Evolutionary conservation across 2,888 invertebrate species (phyloP), one percentile per base, ranked within the genome.

Genomic region (Tetrapedia diversipes): DNA sequence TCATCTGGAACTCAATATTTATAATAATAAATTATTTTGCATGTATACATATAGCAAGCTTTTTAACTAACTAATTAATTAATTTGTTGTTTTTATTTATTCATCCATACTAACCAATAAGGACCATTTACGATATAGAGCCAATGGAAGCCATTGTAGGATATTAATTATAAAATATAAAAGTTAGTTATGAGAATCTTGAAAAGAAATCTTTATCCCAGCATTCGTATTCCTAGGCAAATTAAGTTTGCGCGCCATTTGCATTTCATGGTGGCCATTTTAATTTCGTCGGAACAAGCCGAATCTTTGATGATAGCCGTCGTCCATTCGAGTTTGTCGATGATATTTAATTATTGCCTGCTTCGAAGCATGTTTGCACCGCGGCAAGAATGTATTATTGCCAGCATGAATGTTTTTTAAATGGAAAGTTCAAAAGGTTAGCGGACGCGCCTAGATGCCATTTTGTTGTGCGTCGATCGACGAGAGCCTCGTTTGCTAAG

Each of bases 401-500:
- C 27, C 34, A n/a, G 11, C 27, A 34, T 34, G 43, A 29, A 57
- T 43, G 53, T 43, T 29, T 53, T 43, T 19, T 27, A 29, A n/a
- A n/a, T 29, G 47, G 19, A 45, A 61, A 45, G 29, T 16, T 51
- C n/a, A 27, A 53, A 22, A 53, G n/a, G 6, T 22, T 14, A 41
- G 19, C 11, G 32, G 14, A 34, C 14, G 27, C 45, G 37, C 6
- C 11, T 59, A 14, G 24, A 34, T 41, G 32, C 24, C 24, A 47
- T 73, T 69, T 73, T 39, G 39, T 69, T 54, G 61, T 34, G 47
- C 69, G 32, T 54, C 61, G 54, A 68, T 72, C 45, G 69, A 43
- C 22, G 34, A 29, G 29, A 29, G 54, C 14, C n/a, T 45, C 59
- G 22, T 51, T 43, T 27, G 41, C 22, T n/a, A n/a, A 45, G 45